Evolutionary conservation across 1,140 invertebrate species (phyloP).

Genomic region (Pseudomyrmex gracilis): DNA sequence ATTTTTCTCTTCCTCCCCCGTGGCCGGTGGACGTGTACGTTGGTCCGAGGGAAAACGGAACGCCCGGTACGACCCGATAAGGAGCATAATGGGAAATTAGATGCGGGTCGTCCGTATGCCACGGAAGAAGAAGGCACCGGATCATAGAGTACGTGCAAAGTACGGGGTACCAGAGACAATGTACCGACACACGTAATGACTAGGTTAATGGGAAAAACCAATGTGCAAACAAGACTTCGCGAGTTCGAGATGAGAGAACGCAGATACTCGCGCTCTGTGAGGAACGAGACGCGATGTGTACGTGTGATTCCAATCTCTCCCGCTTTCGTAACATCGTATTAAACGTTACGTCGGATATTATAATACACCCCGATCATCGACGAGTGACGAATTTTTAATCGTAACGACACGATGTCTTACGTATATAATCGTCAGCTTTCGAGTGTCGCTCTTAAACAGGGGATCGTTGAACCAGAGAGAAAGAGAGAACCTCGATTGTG

Average conservation of each 20-base stretch:
- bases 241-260: conserved; percentile 62
- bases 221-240: conserved; percentile 71
- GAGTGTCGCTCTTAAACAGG: not conserved
- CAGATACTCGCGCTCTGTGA: conserved; percentile 53
- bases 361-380: not conserved
- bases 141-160: conserved; percentile 74
- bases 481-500: not conserved
- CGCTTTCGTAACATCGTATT: conserved; percentile 53
- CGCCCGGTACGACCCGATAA: conserved; percentile 58
- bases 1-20: not conserved
- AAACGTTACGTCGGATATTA: conserved; percentile 2
- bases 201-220: conserved; percentile 75
- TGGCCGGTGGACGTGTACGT: not conserved
- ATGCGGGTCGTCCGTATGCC: conserved; percentile 57
- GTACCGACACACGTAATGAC: conserved; percentile 71
- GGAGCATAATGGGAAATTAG: conserved; percentile 73
- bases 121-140: conserved; percentile 59
- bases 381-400: not conserved
- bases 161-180: conserved; percentile 73
- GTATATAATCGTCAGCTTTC: conserved; percentile 3
- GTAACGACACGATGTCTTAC: not conserved
- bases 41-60: conserved; percentile 41
- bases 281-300: conserved; percentile 7
- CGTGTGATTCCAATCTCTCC: conserved; percentile 48
- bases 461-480: not conserved